Base-by-base conservation (phyloP, 2,113 vertebrate genomes). In the Aphelocoma coerulescens region DNA sequence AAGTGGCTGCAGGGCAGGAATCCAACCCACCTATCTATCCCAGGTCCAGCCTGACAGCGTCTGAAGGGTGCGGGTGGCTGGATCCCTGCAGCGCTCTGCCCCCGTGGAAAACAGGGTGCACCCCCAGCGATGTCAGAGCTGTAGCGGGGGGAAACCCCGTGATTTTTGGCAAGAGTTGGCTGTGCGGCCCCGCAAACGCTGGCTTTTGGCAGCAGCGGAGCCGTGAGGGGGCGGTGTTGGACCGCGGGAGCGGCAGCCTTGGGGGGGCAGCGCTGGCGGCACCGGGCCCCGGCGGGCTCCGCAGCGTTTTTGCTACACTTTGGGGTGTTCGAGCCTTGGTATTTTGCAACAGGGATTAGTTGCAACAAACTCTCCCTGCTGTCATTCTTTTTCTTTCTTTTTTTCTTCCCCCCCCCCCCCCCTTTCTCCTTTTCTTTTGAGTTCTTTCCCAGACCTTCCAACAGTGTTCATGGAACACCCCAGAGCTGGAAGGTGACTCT, bases 221-320 rank as follows among this genome's bases (percentile, higher is more conserved):
- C 95, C 98, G 96, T 94, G 88, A 97, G 98, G 37, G 98, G 97
- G 46, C 97, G 96, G 85, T 98, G 92, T 93, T 96, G 96, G 33
- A 96, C 67, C 85, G 93, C 94, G 26, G 74, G 39, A 74, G 73
- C 62, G 4, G 14, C 41, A 18, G 24, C 58, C 8, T 33, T 12
- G 22, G 27, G 37, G 24, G 55, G 76, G 51, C 63, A 39, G 62
- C 28, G 35, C 24, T 16, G 75, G 67, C 9, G 9, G 32, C 72
- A 3, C 44, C 11, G 22, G n/a, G 39, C 16, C 44, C 55, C 54
- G 48, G 43, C 16, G 12, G 30, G 59, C 72, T 88, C 71, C 83
- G 3, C 59, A 61, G 32, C 37, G 5, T 23, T 66, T 58, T 11
- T n/a, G 8, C 55, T 27, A 84, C 39, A 1, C 35, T 59, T 33